Evolutionary conservation across 2,888 invertebrate species (phyloP), one percentile per base, ranked within the genome.

Genomic region (Parasteatoda lunata): DNA sequence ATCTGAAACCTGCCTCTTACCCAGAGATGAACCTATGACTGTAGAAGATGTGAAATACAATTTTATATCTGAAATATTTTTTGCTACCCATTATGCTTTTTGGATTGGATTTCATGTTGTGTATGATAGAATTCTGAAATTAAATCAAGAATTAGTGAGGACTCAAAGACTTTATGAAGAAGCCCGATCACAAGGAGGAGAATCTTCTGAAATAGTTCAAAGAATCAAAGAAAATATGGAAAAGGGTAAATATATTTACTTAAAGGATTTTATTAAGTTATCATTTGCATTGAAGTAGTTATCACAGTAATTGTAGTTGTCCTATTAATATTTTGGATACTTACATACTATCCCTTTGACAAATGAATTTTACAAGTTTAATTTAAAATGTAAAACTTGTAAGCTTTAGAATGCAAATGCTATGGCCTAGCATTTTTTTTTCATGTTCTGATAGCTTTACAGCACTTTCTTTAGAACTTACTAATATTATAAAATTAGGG

Each of bases 41-140:
- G 85, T 90, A 88, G 78, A 84, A 47, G 66, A 76, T 30, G 15
- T 11, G 13, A 49, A 13, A 48, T 88, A 69, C 64, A 89, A 94
- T 91, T 98, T 98, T 92, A 95, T 97, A 13, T 97, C 97, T 0
- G 97, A 98, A 91, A 96, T 96, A 90, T 98, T 98, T 92, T 98
- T 95, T 92, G 94, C 97, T 93, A 95, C 97, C 0, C 98, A 98
- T 91, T 95, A 95, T 91, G 95, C 96, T 76, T 93, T 98, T 79
- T 95, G 97, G 91, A 93, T 98, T 78, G 95, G 95, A 0, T 92
- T 92, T 89, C 91, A 91, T 80, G 91, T 91, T 52, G 92, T 93
- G 13, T 91, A 93, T 86, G 93, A 93, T 90, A 93, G 93, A 89
- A 91, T 94, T 77, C 89, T 92, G 47, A 93, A 92, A 90, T 91